Percentiles rank a stretch among this genome's conserved stretches.
These are phyloP conservation scores for Tolypeutes matacus DNA, from an alignment of 2,797 vertebrate species.

Conservation along the genomic window DNA sequence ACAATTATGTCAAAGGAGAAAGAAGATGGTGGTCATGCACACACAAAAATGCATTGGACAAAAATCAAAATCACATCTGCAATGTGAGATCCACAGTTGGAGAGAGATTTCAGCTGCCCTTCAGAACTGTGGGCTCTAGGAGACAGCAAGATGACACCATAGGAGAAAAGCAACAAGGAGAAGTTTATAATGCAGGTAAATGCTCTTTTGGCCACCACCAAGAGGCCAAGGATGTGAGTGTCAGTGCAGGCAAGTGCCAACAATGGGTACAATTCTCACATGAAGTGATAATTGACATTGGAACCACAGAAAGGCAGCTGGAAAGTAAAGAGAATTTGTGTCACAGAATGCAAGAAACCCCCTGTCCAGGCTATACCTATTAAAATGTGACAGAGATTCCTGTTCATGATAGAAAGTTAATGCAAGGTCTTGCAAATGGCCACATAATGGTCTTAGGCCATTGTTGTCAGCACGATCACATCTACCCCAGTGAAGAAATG, in stretches of 20 bases:
- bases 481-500: no score
- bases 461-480: no score
- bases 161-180: not conserved
- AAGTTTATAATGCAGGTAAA: not conserved
- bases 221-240: not conserved
- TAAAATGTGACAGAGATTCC: not conserved
- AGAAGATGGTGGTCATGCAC: not conserved
- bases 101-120: not conserved
- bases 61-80: not conserved
- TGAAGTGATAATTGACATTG: slow-evolving; percentile 74
- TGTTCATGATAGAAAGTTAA: not conserved
- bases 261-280: slow-evolving; percentile 77
- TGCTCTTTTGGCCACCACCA: slow-evolving; percentile 53
- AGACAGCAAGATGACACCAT: not conserved
- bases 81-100: not conserved
- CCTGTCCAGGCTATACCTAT: not conserved
- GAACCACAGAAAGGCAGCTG: slow-evolving; percentile 77
- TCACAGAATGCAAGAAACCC: not conserved
- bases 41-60: not conserved
- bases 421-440: no score
- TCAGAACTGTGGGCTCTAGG: not conserved
- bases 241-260: slow-evolving; percentile 73
- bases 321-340: slow-evolving; percentile 48
- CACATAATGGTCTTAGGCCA: no score
- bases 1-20: not conserved